phyloP scores from a whole-genome alignment of 1,140 invertebrate genomes.

The Aleiodes sp. region DNA sequence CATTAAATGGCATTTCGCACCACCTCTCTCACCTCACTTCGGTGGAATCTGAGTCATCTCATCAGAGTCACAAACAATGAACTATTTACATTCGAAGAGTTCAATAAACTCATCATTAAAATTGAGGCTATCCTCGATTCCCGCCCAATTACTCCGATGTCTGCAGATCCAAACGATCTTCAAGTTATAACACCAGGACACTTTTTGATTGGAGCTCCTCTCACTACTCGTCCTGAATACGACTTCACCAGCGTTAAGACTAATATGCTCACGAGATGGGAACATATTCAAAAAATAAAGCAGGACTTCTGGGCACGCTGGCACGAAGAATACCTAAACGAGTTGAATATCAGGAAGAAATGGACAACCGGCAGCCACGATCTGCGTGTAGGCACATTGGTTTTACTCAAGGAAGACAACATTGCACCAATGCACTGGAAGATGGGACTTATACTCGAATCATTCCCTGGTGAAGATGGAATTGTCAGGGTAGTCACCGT shows the following conservation, averaged over 20 bases:
- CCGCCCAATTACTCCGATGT: neutral
- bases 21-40: constrained; percentile 18
- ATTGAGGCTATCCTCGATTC: constrained; percentile 7
- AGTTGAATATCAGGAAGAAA: neutral
- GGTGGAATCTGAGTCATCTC: constrained; percentile 20
- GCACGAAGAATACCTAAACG: constrained; percentile 5
- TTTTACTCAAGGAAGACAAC: neutral
- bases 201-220: constrained; percentile 2
- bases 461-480: neutral
- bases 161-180: constrained; percentile 3
- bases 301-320: constrained; percentile 10
- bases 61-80: neutral
- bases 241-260: neutral
- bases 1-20: constrained; percentile 17
- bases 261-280: neutral
- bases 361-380: neutral
- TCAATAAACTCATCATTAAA: neutral
- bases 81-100: neutral
- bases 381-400: neutral
- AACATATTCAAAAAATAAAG: constrained; percentile 7
- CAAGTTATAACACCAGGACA: neutral
- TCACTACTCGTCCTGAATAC: neutral
- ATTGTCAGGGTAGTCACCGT: too few relatives aligned
- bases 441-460: neutral
- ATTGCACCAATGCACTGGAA: neutral